Base-by-base conservation (phyloP, 2,888 invertebrate genomes). In the Xanthostigma xanthostigma region DNA sequence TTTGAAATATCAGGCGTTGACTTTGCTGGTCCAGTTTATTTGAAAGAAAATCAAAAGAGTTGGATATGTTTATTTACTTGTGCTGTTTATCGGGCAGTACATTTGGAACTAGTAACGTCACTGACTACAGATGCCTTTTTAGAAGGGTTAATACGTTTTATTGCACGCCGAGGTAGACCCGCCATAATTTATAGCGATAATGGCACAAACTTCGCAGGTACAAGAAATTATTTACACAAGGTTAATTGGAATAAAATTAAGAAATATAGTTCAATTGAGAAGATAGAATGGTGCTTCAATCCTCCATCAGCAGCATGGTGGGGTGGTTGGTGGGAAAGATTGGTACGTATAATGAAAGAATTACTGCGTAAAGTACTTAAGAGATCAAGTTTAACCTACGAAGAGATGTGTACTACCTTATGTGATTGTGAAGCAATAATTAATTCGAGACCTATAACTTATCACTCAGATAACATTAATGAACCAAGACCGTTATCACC, bases 31-130 rank as follows among this genome's bases (percentile, higher is more conserved):
- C 66, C 67, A 1, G 41, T 67, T 11, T 52, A 46, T 34, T 48
- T 62, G 9, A 57, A 51, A 46, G 53, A 49, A 13, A 50, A 54
- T 11, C 33, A 50, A n/a, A 60, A 62, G 44, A 56, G 52, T 6
- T 66, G 60, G 59, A 55, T 67, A 11, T 53, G 55, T 10, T 37
- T 68, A 8, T 62, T 60, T 49, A 66, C 66, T 0, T 68, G 66
- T 56, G 61, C 66, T 1, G 55, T 63, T 0, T 65, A 62, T 37
- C 50, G 64, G 11, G 58, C 60, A 0, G 54, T 66, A 6, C 64
- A 66, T 52, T 51, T 69, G n/a, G 66, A n/a, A n/a, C n/a, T n/a
- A n/a, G n/a, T n/a, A n/a, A n/a, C n/a, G n/a, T n/a, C n/a, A n/a
- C n/a, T n/a, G n/a, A n/a, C n/a, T n/a, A n/a, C n/a, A n/a, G n/a